Conservation (phyloP, 1,140 invertebrate genomes). For the Heliconius nattereri region DNA sequence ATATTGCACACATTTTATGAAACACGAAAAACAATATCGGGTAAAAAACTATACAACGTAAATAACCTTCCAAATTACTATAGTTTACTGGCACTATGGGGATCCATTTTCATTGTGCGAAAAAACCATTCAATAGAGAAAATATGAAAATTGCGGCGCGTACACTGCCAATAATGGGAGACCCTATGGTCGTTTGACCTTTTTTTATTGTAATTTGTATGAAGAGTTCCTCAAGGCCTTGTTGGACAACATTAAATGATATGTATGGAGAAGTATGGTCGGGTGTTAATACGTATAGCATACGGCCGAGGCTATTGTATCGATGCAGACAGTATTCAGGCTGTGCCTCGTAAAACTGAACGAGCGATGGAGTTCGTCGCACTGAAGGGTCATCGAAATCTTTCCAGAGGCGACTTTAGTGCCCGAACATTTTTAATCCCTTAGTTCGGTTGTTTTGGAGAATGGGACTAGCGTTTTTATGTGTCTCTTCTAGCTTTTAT, state of each 20-base stretch:
- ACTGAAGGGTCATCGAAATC: constrained; percentile 52
- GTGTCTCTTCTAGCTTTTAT: background rate
- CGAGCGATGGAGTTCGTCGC: constrained; percentile 46
- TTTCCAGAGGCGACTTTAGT: constrained; percentile 37
- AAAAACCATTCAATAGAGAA: constrained; percentile 36
- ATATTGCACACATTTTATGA: constrained; percentile 14
- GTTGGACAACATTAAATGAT: constrained; percentile 43
- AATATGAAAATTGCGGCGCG: constrained; percentile 42
- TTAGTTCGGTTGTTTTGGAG: constrained; percentile 5
- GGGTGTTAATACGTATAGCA: constrained; percentile 37
- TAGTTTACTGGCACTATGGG: constrained; percentile 35
- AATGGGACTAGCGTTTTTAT: constrained; percentile 11
- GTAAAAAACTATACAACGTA: constrained; percentile 14
- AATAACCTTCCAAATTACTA: constrained; percentile 27
- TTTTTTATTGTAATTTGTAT: constrained; percentile 48
- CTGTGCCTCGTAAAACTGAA: constrained; percentile 53
- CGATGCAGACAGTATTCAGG: constrained; percentile 52
- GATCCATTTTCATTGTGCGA: constrained; percentile 39
- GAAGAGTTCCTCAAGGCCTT: constrained; percentile 41
- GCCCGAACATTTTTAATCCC: constrained; percentile 31
- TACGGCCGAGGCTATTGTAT: constrained; percentile 50
- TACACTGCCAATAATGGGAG: constrained; percentile 37
- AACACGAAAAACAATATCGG: constrained; percentile 26
- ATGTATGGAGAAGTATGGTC: constrained; percentile 23
- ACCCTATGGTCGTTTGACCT: constrained; percentile 43